Evolutionary conservation across 2,797 vertebrate species (phyloP), one percentile per base, ranked within the genome.

Genomic region (Hoplostethus mediterraneus): DNA sequence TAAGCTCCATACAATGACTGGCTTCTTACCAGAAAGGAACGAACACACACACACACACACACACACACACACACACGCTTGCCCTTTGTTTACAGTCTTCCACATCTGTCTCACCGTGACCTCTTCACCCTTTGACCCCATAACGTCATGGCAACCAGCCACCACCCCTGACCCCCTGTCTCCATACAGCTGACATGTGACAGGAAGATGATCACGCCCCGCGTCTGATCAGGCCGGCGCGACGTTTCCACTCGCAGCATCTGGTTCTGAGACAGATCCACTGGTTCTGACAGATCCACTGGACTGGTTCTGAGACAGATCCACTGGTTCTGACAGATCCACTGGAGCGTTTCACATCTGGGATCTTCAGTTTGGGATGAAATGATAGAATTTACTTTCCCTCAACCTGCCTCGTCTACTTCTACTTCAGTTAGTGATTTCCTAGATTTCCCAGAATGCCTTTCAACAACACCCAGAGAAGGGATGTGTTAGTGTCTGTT

Each of bases 1-100:
- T 67, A 48, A 45, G 64, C 25, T 13, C 42, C 25, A 28, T 2
- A 76, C 71, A 86, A 86, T 76, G 54, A 61, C 65, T 69, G 47
- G 52, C 30, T 33, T 71, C 52, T 60, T 62, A 52, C 54, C 44
- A 75, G 66, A 70, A 42, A 48, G 40, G 6, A 58, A 54, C 51
- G 30, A 17, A 55, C 51, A 54, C 63, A 55, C 63, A 66, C 63
- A 30, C 47, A 52, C 49, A 47, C 60, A 81, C 53, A 66, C 57
- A 54, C 63, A 55, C 63, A 66, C 63, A 30, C 47, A 52, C 49
- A 47, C 60, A 81, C 53, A 66, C 57, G 45, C 53, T 1, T 0
- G 14, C 30, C 60, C 60, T 31, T 82, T 21, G 63, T 68, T 40
- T 28, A 53, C 31, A 58, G 42, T 13, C 33, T 17, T 56, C 8